A percentile compares a stretch with the other conserved stretches of the same genome.
Evolutionary conservation across 2,888 invertebrate species (phyloP).

Genomic region (Drosophila kuntzei): DNA sequence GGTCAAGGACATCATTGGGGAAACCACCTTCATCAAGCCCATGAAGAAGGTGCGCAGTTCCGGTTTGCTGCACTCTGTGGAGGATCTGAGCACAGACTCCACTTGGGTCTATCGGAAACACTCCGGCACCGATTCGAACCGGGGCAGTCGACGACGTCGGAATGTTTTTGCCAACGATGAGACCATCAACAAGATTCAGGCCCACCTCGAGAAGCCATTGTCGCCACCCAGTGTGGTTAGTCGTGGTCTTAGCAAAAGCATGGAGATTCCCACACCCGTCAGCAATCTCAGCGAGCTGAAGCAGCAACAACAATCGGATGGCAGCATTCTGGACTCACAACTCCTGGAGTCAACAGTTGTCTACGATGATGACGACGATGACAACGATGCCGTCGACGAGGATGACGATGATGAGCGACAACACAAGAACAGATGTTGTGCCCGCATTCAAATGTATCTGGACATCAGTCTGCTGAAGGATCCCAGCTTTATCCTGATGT

Average conservation of each 20-base stretch:
- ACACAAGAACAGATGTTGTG: conserved; percentile 84
- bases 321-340: conserved; percentile 63
- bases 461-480: conserved; percentile 90
- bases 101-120: conserved; percentile 90
- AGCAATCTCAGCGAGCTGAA: conserved; percentile 83
- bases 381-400: conserved; percentile 49
- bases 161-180: conserved; percentile 85
- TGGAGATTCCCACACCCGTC: conserved; percentile 86
- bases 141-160: conserved; percentile 84
- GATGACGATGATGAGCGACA: conserved; percentile 83
- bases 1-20: conserved; percentile 87
- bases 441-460: conserved; percentile 87
- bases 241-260: conserved; percentile 85
- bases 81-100: conserved; percentile 91
- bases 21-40: conserved; percentile 86
- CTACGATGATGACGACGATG: conserved; percentile 41
- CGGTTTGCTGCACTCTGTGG: conserved; percentile 90
- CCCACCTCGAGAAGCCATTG: conserved; percentile 83
- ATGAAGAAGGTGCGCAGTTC: conserved; percentile 90
- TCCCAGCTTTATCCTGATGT: conserved; percentile 90
- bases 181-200: conserved; percentile 84
- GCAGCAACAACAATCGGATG: conserved; percentile 56
- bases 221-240: conserved; percentile 83
- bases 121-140: conserved; percentile 84
- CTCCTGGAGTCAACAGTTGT: conserved; percentile 56